phyloP scores from a whole-genome alignment of 2,797 vertebrate species.

The Aeoliscus strigatus region DNA sequence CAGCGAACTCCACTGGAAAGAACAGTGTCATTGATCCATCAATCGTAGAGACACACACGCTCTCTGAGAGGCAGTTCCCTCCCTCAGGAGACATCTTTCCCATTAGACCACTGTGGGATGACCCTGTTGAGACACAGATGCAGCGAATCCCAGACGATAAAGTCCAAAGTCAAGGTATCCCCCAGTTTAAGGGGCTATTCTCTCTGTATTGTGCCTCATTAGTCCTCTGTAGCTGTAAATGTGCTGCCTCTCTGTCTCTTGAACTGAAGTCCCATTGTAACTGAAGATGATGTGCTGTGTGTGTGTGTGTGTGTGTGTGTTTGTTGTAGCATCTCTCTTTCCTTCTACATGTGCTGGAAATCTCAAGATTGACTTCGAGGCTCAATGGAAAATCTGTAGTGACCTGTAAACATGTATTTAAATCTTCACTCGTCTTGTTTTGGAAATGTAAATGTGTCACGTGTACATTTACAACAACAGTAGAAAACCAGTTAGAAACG shows the following conservation, averaged over 20 bases:
- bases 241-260: conserved; percentile 81
- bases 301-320: conserved; percentile 72
- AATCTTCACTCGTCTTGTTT: no score
- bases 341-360: conserved; percentile 74
- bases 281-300: conserved; percentile 70
- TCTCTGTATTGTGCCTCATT: conserved; percentile 84
- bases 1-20: conserved; percentile 86
- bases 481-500: no score
- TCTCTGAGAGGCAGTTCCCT: conserved; percentile 86
- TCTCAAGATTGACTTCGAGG: conserved; percentile 88
- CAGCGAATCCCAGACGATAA: conserved; percentile 97
- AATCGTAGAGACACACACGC: conserved; percentile 88
- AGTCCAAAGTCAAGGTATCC: conserved; percentile 98
- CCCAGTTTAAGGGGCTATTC: conserved; percentile 82
- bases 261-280: conserved; percentile 71
- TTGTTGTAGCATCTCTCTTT: conserved; percentile 69
- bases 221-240: conserved; percentile 80
- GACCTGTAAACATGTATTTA: no score
- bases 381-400: no score
- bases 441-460: not conserved
- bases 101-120: conserved; percentile 95
- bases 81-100: conserved; percentile 94
- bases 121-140: conserved; percentile 99
- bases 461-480: no score
- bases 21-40: conserved; percentile 91